These are phyloP conservation scores for Drosophila suzukii DNA, from an alignment of 1,140 invertebrate genomes.

Conservation along the genomic window DNA sequence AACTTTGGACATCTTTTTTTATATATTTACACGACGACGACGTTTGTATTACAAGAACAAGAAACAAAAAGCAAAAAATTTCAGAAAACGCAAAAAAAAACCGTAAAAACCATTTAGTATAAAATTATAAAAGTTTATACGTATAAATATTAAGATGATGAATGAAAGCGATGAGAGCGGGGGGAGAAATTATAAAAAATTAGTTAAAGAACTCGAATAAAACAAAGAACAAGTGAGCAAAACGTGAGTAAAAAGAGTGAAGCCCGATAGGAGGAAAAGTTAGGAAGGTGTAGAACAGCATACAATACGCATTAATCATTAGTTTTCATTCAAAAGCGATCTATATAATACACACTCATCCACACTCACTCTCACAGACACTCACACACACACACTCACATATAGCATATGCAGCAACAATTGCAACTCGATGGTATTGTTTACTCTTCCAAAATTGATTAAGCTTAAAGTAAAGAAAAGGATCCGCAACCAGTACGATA, in stretches of 20 bases:
- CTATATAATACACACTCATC: constrained; percentile 62
- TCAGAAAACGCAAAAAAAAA: constrained; percentile 57
- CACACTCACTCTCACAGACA: constrained; percentile 29
- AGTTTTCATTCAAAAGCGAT: constrained; percentile 76
- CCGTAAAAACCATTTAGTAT: constrained; percentile 80
- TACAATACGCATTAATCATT: constrained; percentile 75
- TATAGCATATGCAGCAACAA: constrained; percentile 77
- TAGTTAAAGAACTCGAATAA: constrained; percentile 81
- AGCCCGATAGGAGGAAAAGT: constrained; percentile 29
- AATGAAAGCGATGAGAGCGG: constrained; percentile 42
- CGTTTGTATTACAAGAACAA: constrained; percentile 64
- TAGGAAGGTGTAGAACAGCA: constrained; percentile 67
- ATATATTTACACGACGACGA: constrained; percentile 77
- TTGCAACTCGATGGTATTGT: constrained; percentile 82
- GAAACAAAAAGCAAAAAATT: constrained; percentile 49
- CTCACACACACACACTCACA: constrained; percentile 40
- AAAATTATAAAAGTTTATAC: constrained; percentile 84
- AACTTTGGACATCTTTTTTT: constrained; percentile 83
- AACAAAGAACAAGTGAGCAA: constrained; percentile 63
- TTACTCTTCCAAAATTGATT: constrained; percentile 83
- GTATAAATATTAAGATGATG: constrained; percentile 72
- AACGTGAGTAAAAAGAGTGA: constrained; percentile 45
- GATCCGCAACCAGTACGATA: constrained; percentile 47
- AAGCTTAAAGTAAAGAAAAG: constrained; percentile 74
- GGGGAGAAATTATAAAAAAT: constrained; percentile 70